Conservation (phyloP, 1,140 invertebrate genomes). For the Anadara kagoshimensis region DNA sequence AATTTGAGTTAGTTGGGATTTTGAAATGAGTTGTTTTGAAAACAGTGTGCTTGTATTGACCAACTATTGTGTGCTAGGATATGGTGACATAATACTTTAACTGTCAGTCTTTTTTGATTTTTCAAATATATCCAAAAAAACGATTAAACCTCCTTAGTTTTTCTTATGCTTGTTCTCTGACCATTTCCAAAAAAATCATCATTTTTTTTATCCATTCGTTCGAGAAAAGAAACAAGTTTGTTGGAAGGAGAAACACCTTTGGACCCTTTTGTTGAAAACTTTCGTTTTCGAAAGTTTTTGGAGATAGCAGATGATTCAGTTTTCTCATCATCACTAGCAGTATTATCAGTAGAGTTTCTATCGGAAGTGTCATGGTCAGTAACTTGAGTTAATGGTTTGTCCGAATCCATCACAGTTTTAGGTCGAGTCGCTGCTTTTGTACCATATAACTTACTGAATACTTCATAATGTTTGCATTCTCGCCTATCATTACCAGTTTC, state of each 20-base stretch:
- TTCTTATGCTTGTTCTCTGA: not conserved
- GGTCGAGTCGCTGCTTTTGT: not conserved
- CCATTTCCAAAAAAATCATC: not conserved
- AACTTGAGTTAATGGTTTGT: not conserved
- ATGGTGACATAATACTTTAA: too few relatives aligned
- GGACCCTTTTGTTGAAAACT: not conserved
- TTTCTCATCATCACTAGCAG: not conserved
- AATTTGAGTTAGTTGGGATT: too few relatives aligned
- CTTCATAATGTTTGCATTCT: not conserved
- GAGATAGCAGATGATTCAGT: not conserved
- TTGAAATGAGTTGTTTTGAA: too few relatives aligned
- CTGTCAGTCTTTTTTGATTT: not conserved
- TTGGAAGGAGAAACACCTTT: too few relatives aligned
- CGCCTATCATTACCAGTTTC: not conserved
- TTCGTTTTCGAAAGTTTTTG: not conserved
- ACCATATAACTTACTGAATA: not conserved
- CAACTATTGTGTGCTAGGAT: too few relatives aligned
- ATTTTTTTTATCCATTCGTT: conserved; percentile 2
- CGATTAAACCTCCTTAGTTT: conserved; percentile 2
- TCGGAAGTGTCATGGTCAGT: too few relatives aligned
- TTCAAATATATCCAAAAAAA: conserved; percentile 1
- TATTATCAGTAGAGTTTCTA: not conserved
- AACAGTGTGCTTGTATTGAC: too few relatives aligned
- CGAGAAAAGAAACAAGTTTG: not conserved
- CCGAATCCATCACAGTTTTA: not conserved